Evolutionary conservation across 2,113 vertebrate genomes (phyloP).

Genomic region (Lathamus discolor): DNA sequence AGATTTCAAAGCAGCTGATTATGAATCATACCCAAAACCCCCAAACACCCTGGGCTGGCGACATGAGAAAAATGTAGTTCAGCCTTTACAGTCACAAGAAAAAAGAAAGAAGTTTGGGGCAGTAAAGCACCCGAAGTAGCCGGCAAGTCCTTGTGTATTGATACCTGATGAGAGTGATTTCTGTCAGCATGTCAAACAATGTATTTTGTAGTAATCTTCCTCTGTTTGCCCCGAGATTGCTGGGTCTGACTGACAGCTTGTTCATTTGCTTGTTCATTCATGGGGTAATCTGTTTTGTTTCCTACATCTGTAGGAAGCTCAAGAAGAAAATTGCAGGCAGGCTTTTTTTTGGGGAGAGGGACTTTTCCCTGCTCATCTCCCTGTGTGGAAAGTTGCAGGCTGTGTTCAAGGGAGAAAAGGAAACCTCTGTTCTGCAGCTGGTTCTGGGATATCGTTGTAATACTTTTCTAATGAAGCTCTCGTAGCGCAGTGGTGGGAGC

Average conservation of each 20-base stretch:
- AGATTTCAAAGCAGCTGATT: conserved; percentile 50
- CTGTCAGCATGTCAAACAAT: background rate
- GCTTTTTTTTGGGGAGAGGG: background rate
- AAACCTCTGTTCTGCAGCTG: background rate
- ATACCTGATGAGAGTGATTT: conserved; percentile 20
- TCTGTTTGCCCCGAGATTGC: conserved; percentile 33
- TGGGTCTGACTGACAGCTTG: conserved; percentile 29
- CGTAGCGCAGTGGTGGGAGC: background rate
- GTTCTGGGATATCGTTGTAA: conserved; percentile 1
- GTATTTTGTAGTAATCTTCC: conserved; percentile 40
- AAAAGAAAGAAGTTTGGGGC: background rate
- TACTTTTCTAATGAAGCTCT: background rate
- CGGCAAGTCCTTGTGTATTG: background rate
- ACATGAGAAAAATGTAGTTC: conserved; percentile 1
- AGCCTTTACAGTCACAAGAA: background rate
- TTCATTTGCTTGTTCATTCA: conserved; percentile 30
- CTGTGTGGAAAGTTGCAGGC: background rate
- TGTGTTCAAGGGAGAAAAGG: background rate
- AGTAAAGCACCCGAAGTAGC: background rate
- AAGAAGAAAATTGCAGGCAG: conserved; percentile 36
- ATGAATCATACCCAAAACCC: conserved; percentile 42
- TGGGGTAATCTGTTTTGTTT: conserved; percentile 50
- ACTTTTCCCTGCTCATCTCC: background rate
- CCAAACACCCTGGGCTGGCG: background rate
- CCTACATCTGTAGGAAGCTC: background rate